These are phyloP conservation scores for Volucella inflata DNA, from an alignment of 2,888 invertebrate species.

Conservation along the genomic window DNA sequence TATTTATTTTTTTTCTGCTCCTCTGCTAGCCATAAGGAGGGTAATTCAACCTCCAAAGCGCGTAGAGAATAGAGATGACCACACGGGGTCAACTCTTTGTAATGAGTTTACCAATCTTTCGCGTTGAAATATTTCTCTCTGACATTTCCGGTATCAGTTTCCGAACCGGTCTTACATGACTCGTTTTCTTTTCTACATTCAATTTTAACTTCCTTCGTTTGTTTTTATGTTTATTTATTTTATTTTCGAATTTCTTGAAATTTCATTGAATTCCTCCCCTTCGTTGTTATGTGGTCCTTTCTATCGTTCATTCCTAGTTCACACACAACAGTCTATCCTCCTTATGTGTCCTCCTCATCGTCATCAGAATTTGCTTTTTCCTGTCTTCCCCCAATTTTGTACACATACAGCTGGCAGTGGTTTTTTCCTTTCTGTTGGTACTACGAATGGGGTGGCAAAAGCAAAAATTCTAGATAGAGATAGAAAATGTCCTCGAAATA, in stretches of 20 bases:
- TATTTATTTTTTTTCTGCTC: no score
- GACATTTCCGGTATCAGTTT: conserved; percentile 72
- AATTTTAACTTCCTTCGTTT: neutral
- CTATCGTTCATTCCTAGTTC: conserved; percentile 30
- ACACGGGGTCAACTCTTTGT: conserved; percentile 46
- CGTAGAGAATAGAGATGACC: conserved; percentile 26
- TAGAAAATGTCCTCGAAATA: conserved; percentile 44
- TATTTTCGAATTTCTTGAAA: conserved; percentile 23
- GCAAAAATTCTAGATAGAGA: neutral
- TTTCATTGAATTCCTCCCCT: conserved; percentile 20
- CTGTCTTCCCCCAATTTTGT: conserved; percentile 8
- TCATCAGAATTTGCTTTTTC: neutral
- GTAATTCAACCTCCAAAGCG: conserved; percentile 36
- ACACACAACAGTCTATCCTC: conserved; percentile 41
- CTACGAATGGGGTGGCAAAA: conserved; percentile 48
- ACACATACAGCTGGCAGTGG: conserved; percentile 53
- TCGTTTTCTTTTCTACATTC: conserved; percentile 17
- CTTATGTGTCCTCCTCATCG: neutral
- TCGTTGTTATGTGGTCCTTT: conserved; percentile 23
- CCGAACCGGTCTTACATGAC: conserved; percentile 70
- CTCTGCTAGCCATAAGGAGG: conserved; percentile 17
- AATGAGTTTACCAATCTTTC: conserved; percentile 46
- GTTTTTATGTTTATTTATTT: conserved; percentile 12
- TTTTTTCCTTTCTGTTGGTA: neutral
- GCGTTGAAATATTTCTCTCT: conserved; percentile 13